Base-by-base conservation (phyloP, 2,113 vertebrate genomes). In the Microtus pennsylvanicus region DNA sequence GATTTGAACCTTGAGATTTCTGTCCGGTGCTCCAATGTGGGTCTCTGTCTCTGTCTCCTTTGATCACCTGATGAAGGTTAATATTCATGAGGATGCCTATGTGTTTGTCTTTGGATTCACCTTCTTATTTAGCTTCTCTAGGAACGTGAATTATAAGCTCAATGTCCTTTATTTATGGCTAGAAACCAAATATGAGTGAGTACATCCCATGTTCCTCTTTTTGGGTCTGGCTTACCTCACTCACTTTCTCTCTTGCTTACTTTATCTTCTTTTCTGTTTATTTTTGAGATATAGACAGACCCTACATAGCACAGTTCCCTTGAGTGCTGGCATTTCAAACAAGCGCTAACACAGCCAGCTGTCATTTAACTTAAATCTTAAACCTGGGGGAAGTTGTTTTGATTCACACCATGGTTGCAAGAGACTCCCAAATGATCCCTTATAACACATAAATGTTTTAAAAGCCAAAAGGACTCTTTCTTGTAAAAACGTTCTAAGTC, bases 331-430 rank as follows among this genome's bases (percentile, higher is more conserved):
- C 16, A 47, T 90, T 63, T 16, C 11, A 90, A 30, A 28, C 10
- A 26, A n/a, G 35, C 2, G 0, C 19, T 2, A 76, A 38, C 2
- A 14, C 42, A 69, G 5, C 26, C 81, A 13, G 55, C 38, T 92
- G 16, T 87, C 61, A 87, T 33, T 81, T 89, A 74, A 35, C 35
- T 77, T 78, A 75, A 88, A 70, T 67, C 17, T 87, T 38, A 94
- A 72, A 81, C 81, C 63, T 92, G 26, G 33, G 45, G 38, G 13
- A 94, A 76, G 88, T 86, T 55, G 30, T 45, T 92, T 94, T 26
- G 38, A 70, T 93, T 72, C 38, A 78, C 6, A 8, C 24, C 3
- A 5, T 80, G 16, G 13, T n/a, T 94, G 91, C 14, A 70, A 42
- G 77, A 16, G 35, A 90, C 52, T 90, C 13, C 76, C n/a, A 30